These are phyloP conservation scores for Muschampia plurimacula DNA, from an alignment of 2,888 invertebrate species.

Conservation along the genomic window DNA sequence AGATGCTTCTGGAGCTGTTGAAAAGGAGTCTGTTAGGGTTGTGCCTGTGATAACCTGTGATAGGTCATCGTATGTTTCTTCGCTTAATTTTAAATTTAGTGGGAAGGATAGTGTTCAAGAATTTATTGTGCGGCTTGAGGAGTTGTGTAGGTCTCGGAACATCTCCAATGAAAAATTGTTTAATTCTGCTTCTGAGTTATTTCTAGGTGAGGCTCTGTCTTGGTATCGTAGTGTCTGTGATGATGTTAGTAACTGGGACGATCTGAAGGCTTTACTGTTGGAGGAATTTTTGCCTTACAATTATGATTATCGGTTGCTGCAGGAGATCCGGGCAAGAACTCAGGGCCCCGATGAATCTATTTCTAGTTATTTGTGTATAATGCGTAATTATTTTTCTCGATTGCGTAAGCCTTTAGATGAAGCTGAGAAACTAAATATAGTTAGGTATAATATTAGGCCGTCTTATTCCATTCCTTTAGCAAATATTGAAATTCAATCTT, in stretches of 20 bases:
- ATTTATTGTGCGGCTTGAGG: neutral
- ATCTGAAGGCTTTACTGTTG: neutral
- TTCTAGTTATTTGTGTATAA: constrained; percentile 3
- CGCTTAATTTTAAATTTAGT: constrained; percentile 4
- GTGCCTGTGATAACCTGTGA: neutral
- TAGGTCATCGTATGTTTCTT: neutral
- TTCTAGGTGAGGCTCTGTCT: constrained; percentile 9
- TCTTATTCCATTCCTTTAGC: constrained; percentile 6
- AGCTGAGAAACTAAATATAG: neutral
- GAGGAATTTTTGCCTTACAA: constrained; percentile 5
- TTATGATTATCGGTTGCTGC: neutral
- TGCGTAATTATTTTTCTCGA: constrained; percentile 5
- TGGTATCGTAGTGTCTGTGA: constrained; percentile 15
- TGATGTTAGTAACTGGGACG: constrained; percentile 1
- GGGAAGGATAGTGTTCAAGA: constrained; percentile 5
- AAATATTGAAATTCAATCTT: neutral
- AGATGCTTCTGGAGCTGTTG: neutral
- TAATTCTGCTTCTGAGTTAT: constrained; percentile 8
- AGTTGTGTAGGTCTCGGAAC: neutral
- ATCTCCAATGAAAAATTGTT: constrained; percentile 5
- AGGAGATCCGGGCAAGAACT: constrained; percentile 4
- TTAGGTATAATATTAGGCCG: neutral
- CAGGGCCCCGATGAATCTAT: constrained; percentile 3
- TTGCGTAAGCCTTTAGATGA: constrained; percentile 3
- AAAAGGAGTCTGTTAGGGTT: neutral